Evolutionary conservation across 2,888 invertebrate genomes (phyloP).

Genomic region (Atethmia centrago): DNA sequence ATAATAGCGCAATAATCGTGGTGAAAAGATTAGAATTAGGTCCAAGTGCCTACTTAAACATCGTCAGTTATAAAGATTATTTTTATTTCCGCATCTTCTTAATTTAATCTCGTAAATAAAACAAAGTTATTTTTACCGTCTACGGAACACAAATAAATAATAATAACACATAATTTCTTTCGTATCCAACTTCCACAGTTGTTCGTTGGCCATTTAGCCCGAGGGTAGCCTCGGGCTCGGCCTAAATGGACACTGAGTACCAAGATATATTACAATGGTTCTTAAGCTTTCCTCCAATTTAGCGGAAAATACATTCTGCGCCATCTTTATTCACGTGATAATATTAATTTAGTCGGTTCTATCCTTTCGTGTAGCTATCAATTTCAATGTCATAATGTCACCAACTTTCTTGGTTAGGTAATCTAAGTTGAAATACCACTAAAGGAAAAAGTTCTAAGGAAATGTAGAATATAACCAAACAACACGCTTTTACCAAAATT

Average conservation of each 20-base stretch:
- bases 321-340: background rate
- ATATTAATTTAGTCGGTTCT: background rate
- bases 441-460: background rate
- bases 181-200: background rate
- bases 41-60: background rate
- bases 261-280: background rate
- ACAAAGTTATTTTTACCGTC: background rate
- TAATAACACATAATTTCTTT: background rate
- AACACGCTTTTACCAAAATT: background rate
- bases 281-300: background rate
- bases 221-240: background rate
- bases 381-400: background rate
- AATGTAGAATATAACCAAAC: background rate
- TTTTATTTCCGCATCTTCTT: background rate
- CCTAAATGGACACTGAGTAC: background rate
- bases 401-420: background rate
- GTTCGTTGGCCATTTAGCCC: slow-evolving; percentile 20
- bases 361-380: background rate
- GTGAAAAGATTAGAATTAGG: background rate
- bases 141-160: slow-evolving; percentile 3
- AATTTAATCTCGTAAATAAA: background rate
- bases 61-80: background rate
- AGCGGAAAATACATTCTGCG: background rate
- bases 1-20: background rate
- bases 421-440: background rate